Base-by-base conservation (phyloP, 2,888 invertebrate genomes). In the Cancer borealis region DNA sequence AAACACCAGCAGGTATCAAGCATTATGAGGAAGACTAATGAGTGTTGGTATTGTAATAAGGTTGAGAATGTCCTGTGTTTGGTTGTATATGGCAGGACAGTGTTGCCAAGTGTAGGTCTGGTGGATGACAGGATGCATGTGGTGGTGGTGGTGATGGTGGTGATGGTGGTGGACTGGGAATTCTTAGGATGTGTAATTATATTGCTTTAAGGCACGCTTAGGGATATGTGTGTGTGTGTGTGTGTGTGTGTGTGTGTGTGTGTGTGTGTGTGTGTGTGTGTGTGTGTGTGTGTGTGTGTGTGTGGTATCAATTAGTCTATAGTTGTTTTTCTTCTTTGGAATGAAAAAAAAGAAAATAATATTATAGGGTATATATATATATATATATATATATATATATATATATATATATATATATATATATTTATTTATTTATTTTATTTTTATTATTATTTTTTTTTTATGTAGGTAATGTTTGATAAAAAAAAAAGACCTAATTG, bases 231-330 rank as follows among this genome's bases (percentile, higher is more conserved):
- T 66, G 45, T 92, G 92, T 92, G n/a, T 92, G 90, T 90, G 90
- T 90, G 49, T 90, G 49, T 90, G n/a, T 90, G 26, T 90, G 90
- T 90, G 17, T 30, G 91, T 91, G 30, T 91, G 91, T 91, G 21
- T 46, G 91, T 91, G 60, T 91, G 66, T 26, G 66, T 66, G 66
- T 66, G 66, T 66, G 66, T 91, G 91, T 91, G 91, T 26, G 14
- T 89, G 88, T 30, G 90, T 49, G 30, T 90, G 90, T 49, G 26
- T 46, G 21, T 73, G 73, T 73, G 73, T 73, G 73, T 73, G 73
- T 73, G 73, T 73, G 73, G 21, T 26, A n/a, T 8, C 21, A 5
- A 26, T 73, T 73, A 73, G n/a, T 60, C 73, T n/a, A 60, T n/a
- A 60, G 60, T 60, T 26, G 26, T 73, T 26, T 73, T 26, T n/a